Conservation (phyloP, 2,888 invertebrate genomes). For the Muschampia plurimacula region DNA sequence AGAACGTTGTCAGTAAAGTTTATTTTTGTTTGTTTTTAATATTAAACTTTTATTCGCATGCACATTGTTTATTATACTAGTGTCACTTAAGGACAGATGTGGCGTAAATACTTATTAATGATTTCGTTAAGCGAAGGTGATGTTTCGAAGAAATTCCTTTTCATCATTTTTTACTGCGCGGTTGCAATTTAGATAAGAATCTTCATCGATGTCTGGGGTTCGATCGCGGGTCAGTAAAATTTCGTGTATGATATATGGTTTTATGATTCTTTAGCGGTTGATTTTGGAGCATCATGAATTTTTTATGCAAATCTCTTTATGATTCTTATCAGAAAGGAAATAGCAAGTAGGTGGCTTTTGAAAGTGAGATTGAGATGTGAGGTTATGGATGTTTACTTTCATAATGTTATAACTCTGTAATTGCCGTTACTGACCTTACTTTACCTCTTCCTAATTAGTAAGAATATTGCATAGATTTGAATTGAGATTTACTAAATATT, state of each 20-base stretch:
- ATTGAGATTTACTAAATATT: background rate
- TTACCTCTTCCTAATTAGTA: background rate
- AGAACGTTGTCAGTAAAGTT: background rate
- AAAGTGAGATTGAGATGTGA: slow-evolving; percentile 23
- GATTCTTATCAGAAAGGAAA: slow-evolving; percentile 31
- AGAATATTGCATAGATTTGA: background rate
- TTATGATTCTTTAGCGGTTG: slow-evolving; percentile 21
- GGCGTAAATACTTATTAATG: slow-evolving; percentile 49
- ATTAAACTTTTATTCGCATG: slow-evolving; percentile 9
- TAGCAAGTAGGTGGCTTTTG: slow-evolving; percentile 14
- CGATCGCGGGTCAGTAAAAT: slow-evolving; percentile 34
- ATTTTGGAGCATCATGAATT: slow-evolving; percentile 25
- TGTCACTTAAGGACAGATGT: slow-evolving; percentile 52
- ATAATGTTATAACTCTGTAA: background rate
- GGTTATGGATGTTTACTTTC: background rate
- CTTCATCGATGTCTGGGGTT: slow-evolving; percentile 10
- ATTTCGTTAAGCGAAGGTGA: slow-evolving; percentile 43
- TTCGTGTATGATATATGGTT: slow-evolving; percentile 37
- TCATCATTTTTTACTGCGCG: slow-evolving; percentile 35
- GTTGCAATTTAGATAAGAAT: slow-evolving; percentile 40
- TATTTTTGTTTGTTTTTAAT: slow-evolving; percentile 5
- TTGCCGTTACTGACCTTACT: slow-evolving; percentile 4
- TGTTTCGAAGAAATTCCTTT: slow-evolving; percentile 20
- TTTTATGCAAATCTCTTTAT: slow-evolving; percentile 32
- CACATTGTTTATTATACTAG: slow-evolving; percentile 48